Percentiles rank a stretch among this genome's conserved stretches.
Evolutionary conservation across 1,140 invertebrate species (phyloP).

Genomic region (Lanistes nyassanus): DNA sequence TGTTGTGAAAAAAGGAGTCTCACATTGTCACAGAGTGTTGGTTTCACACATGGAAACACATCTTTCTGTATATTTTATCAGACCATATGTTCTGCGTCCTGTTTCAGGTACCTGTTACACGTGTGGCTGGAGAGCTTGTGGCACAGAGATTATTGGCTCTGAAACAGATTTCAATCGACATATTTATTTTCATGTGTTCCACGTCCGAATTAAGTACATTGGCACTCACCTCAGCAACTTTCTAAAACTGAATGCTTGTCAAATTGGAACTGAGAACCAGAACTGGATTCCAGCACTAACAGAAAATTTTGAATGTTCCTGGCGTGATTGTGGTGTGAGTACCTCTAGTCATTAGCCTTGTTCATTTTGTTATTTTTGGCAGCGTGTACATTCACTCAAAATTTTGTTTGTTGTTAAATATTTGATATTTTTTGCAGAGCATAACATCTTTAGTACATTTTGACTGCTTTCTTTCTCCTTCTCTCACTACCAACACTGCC

Average conservation of each 20-base stretch:
- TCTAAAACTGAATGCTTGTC: conserved; percentile 47
- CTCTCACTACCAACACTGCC: too few species aligned
- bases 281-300: conserved; percentile 76
- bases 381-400: background rate
- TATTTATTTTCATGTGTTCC: conserved; percentile 67
- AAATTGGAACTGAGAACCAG: conserved; percentile 57
- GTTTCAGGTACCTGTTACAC: conserved; percentile 21
- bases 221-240: conserved; percentile 55
- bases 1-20: too few species aligned
- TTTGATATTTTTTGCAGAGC: too few species aligned
- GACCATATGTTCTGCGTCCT: background rate
- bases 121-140: conserved; percentile 65
- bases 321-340: conserved; percentile 76
- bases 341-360: background rate
- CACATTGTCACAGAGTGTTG: too few species aligned
- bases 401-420: background rate
- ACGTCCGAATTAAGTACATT: conserved; percentile 66
- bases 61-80: background rate
- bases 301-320: conserved; percentile 77
- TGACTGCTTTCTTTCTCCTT: too few species aligned
- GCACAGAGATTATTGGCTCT: conserved; percentile 46
- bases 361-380: background rate
- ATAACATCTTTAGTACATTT: too few species aligned
- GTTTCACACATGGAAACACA: too few species aligned
- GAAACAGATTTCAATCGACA: conserved; percentile 61